Conservation (phyloP, 1,140 invertebrate genomes). For the Mamestra configurata region DNA sequence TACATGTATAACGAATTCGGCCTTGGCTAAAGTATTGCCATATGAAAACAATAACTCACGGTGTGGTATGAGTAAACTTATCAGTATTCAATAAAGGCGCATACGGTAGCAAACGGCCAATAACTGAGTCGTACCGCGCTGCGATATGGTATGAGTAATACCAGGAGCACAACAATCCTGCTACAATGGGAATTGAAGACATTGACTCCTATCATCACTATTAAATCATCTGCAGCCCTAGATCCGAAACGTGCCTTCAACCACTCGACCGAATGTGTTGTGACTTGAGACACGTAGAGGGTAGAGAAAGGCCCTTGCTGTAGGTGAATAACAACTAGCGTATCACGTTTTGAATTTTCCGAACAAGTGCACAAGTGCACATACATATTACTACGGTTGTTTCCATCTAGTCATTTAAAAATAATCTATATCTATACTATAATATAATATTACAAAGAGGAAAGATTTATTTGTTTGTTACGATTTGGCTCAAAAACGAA, state of each 20-base stretch:
- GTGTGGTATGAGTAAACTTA: slow-evolving; percentile 63
- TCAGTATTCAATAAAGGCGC: slow-evolving; percentile 71
- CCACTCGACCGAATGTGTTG: not conserved
- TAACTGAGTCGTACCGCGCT: slow-evolving; percentile 59
- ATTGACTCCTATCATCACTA: slow-evolving; percentile 61
- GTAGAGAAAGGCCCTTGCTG: not conserved
- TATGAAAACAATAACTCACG: slow-evolving; percentile 56
- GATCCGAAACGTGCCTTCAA: slow-evolving; percentile 6
- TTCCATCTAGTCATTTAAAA: too few species aligned
- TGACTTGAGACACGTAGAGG: slow-evolving; percentile 34
- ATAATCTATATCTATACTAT: too few species aligned
- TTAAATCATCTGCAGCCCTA: slow-evolving; percentile 13
- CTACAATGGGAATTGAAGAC: slow-evolving; percentile 63
- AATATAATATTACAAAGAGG: too few species aligned
- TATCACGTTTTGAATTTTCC: not conserved
- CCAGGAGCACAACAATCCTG: slow-evolving; percentile 61
- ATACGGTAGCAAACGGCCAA: slow-evolving; percentile 57
- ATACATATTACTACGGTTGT: not conserved
- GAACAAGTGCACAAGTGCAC: not conserved
- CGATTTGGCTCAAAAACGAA: too few species aligned
- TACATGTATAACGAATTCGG: slow-evolving; percentile 31
- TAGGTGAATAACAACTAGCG: not conserved
- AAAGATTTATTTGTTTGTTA: too few species aligned
- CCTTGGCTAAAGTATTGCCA: slow-evolving; percentile 51
- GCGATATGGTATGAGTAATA: slow-evolving; percentile 75